Percentiles rank a stretch among this genome's conserved stretches.
Evolutionary conservation across 2,888 invertebrate species (phyloP).

Genomic region (Ichneumoninae sp.): DNA sequence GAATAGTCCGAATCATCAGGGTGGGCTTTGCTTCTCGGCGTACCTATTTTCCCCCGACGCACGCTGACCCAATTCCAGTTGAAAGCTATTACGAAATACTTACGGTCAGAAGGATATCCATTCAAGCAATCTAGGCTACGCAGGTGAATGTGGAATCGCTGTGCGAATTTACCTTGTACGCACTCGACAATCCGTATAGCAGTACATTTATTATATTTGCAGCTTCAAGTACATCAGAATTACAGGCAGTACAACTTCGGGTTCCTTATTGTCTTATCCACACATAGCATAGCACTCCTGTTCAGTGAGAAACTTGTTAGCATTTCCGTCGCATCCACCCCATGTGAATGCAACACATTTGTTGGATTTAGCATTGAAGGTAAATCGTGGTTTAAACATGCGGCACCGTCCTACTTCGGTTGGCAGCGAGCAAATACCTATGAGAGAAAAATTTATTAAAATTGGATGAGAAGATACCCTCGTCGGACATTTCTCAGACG

Average conservation of each 20-base stretch:
- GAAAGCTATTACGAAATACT: conserved; percentile 39
- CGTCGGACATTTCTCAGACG: no score
- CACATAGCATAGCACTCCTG: background rate
- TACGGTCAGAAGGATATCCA: conserved; percentile 47
- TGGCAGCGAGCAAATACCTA: background rate
- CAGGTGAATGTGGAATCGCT: background rate
- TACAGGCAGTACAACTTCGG: no score
- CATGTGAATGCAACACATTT: background rate
- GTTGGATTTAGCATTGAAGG: background rate
- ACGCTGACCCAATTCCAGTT: no score
- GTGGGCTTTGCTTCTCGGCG: no score
- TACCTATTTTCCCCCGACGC: no score
- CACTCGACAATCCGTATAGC: no score
- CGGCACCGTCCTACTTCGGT: background rate
- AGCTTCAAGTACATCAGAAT: no score
- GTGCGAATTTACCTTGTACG: background rate
- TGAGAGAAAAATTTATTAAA: no score
- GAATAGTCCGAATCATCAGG: background rate
- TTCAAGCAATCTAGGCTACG: conserved; percentile 17
- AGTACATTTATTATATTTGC: no score
- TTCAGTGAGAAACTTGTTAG: background rate
- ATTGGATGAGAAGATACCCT: no score
- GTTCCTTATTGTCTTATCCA: no score
- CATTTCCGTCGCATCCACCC: background rate
- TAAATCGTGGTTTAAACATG: background rate